phyloP scores from a whole-genome alignment of 1,140 invertebrate genomes.

The Pseudomyrmex flavicornis region DNA sequence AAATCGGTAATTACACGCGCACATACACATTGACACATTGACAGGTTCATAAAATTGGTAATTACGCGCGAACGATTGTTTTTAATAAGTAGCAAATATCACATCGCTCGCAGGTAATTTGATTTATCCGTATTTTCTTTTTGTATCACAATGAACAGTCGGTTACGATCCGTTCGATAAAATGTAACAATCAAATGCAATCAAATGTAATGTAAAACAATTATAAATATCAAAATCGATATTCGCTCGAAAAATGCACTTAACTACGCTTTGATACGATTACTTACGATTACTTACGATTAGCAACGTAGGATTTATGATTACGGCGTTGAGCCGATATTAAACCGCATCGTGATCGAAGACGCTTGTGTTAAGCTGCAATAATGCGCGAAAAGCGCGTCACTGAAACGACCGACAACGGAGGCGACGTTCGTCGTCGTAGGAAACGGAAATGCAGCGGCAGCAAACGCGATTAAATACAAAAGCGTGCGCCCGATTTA shows the following conservation, averaged over 20 bases:
- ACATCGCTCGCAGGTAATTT: too few species aligned
- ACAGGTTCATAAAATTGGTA: too few species aligned
- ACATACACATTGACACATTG: too few species aligned
- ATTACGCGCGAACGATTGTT: too few species aligned
- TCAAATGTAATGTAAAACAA: too few species aligned
- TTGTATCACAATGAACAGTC: too few species aligned
- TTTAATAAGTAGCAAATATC: too few species aligned
- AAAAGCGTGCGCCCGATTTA: slow-evolving; percentile 44
- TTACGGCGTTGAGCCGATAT: background rate
- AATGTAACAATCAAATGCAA: too few species aligned
- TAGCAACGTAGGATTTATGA: slow-evolving; percentile 32
- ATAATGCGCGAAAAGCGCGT: slow-evolving; percentile 18
- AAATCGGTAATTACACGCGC: background rate
- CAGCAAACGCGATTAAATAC: slow-evolving; percentile 53
- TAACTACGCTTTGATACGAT: background rate
- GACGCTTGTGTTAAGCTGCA: slow-evolving; percentile 40
- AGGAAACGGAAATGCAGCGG: slow-evolving; percentile 45
- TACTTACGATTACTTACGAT: too few species aligned
- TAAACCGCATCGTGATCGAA: slow-evolving; percentile 46
- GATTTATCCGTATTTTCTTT: too few species aligned
- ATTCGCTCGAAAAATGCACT: background rate
- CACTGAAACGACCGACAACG: slow-evolving; percentile 23
- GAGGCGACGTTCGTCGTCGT: slow-evolving; percentile 15
- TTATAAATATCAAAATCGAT: background rate
- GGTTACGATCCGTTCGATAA: too few species aligned